These are phyloP conservation scores for Diaphora mendica DNA, from an alignment of 2,888 invertebrate genomes.

Conservation along the genomic window DNA sequence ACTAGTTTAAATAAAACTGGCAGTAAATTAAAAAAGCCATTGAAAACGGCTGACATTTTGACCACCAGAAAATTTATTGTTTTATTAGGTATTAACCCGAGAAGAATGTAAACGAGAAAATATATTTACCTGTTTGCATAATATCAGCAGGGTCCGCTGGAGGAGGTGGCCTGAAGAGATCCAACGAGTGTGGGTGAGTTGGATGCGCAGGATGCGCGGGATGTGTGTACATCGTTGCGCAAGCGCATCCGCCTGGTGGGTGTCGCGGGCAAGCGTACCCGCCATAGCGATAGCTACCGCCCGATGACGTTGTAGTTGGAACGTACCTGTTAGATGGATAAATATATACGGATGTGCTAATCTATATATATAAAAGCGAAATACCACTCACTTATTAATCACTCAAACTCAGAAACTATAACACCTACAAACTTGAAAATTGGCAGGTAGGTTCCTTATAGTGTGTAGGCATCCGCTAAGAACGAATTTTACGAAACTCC, in stretches of 20 bases:
- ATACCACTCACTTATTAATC: too few species aligned
- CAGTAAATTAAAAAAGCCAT: background rate
- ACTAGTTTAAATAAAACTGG: background rate
- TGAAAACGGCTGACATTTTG: background rate
- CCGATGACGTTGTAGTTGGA: conserved; percentile 80
- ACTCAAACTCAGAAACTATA: too few species aligned
- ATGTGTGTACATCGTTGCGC: conserved; percentile 85
- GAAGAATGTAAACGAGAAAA: background rate
- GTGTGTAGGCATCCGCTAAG: too few species aligned
- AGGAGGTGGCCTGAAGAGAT: conserved; percentile 84
- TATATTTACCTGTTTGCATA: conserved; percentile 78
- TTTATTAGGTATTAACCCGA: background rate
- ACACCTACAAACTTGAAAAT: too few species aligned
- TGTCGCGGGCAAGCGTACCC: conserved; percentile 90
- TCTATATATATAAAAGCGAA: too few species aligned
- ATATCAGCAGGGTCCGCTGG: conserved; percentile 83
- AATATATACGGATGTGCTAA: background rate
- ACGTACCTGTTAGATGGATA: conserved; percentile 86
- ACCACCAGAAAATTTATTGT: background rate
- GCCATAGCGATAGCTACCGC: conserved; percentile 81
- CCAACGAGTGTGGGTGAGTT: conserved; percentile 83
- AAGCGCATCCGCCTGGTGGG: conserved; percentile 91
- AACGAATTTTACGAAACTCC: too few species aligned
- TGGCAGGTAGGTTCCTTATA: too few species aligned
- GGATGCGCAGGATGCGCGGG: conserved; percentile 83